A percentile compares a stretch with the other conserved stretches of the same genome.
Conservation (phyloP, 2,113 vertebrate species). For the Galemys pyrenaicus region DNA sequence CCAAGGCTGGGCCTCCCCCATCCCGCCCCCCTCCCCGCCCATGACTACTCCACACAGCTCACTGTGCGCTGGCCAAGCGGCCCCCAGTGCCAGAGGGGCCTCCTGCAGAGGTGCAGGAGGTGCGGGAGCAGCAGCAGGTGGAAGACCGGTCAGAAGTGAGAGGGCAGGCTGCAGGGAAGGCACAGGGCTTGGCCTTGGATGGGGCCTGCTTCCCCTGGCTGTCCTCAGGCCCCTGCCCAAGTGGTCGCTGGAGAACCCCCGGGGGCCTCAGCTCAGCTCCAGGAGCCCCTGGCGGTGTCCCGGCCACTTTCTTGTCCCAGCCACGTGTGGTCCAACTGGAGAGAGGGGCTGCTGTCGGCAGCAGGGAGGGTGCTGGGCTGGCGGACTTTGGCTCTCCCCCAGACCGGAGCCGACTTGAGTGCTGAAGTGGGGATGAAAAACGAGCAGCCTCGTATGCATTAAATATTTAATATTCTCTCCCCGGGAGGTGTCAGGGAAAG, state of each 20-base stretch:
- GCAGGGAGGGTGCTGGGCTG: not conserved
- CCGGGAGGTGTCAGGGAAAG: constrained; percentile 90
- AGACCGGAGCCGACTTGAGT: constrained; percentile 82
- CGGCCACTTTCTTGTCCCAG: not conserved
- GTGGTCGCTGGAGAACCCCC: not conserved
- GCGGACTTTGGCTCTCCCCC: constrained; percentile 79
- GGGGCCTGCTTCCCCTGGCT: not conserved
- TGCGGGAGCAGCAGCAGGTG: not conserved
- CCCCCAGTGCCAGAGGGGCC: not conserved
- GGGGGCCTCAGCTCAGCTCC: not conserved
- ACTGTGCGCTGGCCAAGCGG: not conserved
- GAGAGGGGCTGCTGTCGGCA: not conserved
- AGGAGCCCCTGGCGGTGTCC: not conserved
- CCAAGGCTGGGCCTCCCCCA: not conserved
- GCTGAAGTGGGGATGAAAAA: constrained; percentile 90
- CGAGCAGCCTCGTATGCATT: constrained; percentile 85
- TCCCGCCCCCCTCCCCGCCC: fast-evolving
- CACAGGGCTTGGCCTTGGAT: not conserved
- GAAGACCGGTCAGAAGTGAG: not conserved
- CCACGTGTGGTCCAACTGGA: not conserved
- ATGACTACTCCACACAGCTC: not conserved
- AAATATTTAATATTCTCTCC: constrained; percentile 92
- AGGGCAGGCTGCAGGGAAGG: fast-evolving
- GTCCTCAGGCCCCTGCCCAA: fast-evolving
- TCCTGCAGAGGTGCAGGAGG: not conserved